A percentile compares a stretch with the other conserved stretches of the same genome.
These are phyloP conservation scores for Dioctria rufipes DNA, from an alignment of 2,888 invertebrate genomes.

Conservation along the genomic window DNA sequence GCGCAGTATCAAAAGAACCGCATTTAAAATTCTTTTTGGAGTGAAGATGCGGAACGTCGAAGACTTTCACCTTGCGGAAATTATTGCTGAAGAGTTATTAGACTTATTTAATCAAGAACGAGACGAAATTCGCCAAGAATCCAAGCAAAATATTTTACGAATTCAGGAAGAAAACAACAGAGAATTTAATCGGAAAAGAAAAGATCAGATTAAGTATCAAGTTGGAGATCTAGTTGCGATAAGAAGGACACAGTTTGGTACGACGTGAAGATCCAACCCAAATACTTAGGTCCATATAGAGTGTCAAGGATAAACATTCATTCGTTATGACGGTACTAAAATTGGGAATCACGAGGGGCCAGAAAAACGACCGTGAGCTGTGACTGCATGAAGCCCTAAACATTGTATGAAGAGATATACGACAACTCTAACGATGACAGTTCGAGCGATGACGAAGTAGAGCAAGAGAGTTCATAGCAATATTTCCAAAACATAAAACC, in stretches of 20 bases:
- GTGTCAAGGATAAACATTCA: background rate
- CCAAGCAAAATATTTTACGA: background rate
- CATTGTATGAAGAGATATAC: background rate
- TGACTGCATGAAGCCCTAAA: background rate
- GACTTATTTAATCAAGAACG: background rate
- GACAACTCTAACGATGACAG: too few relatives aligned
- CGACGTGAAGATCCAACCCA: background rate
- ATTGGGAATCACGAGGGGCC: background rate
- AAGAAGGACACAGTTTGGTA: background rate
- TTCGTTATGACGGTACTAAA: background rate
- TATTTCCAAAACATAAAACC: too few relatives aligned
- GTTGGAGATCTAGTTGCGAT: background rate
- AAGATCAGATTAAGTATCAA: background rate
- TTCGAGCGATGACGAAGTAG: too few relatives aligned
- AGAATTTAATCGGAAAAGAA: background rate
- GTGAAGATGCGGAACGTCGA: constrained; percentile 29
- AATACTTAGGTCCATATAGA: background rate
- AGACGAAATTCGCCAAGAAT: background rate
- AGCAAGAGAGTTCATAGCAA: too few relatives aligned
- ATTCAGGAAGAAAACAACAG: background rate
- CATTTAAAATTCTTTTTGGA: constrained; percentile 52
- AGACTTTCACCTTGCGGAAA: background rate
- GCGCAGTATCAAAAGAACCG: constrained; percentile 41
- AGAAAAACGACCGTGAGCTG: background rate
- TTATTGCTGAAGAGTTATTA: background rate